Percentiles rank a stretch among this genome's conserved stretches.
Evolutionary conservation across 2,113 vertebrate genomes (phyloP).

Genomic region (Meleagris gallopavo): DNA sequence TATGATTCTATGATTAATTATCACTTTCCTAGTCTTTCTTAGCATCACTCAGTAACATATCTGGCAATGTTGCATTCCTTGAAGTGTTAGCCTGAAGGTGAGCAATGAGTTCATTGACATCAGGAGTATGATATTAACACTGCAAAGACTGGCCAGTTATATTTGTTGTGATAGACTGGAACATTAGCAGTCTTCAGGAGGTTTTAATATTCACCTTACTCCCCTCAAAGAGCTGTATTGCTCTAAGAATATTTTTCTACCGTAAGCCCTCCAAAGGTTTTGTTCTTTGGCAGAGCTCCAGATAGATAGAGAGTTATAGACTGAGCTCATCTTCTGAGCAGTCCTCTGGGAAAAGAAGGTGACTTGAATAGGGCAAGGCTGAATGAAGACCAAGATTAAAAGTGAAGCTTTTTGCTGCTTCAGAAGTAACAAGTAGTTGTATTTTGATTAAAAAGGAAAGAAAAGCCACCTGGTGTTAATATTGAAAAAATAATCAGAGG

Average conservation of each 20-base stretch:
- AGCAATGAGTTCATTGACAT: background rate
- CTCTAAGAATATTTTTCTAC: background rate
- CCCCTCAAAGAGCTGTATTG: background rate
- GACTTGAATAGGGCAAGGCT: background rate
- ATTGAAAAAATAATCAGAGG: background rate
- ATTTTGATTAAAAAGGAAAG: background rate
- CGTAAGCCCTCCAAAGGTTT: background rate
- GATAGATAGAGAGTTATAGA: background rate
- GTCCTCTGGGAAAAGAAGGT: background rate
- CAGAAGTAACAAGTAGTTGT: background rate
- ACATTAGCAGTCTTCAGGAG: background rate
- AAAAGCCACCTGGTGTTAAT: background rate
- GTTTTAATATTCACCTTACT: background rate
- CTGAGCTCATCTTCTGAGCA: background rate
- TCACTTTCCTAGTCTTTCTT: background rate
- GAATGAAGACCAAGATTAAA: background rate
- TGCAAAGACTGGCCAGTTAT: background rate
- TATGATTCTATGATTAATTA: background rate
- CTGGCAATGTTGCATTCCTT: background rate
- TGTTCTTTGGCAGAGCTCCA: background rate
- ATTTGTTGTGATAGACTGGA: background rate
- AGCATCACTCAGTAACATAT: background rate
- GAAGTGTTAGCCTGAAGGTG: background rate
- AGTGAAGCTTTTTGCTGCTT: conserved; percentile 2
- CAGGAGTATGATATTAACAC: background rate